Conservation (phyloP, 1,140 invertebrate genomes). For the Monochamus saltuarius region DNA sequence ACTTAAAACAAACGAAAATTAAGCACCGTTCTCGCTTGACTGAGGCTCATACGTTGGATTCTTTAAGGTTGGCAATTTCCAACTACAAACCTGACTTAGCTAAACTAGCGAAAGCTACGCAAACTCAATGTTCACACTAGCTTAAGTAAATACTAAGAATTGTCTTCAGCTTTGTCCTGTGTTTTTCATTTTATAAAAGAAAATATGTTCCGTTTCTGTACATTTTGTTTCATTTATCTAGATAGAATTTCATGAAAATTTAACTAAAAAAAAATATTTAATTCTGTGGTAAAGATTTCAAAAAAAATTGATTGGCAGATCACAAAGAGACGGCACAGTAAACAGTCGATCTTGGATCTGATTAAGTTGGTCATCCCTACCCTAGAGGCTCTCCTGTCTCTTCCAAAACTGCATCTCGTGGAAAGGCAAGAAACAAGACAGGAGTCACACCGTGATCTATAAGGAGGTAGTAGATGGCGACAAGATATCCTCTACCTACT, state of each 20-base stretch:
- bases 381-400: too few relatives aligned
- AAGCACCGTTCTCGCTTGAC: conserved; percentile 17
- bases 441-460: too few relatives aligned
- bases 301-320: conserved; percentile 4
- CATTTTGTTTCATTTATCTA: too few relatives aligned
- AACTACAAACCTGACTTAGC: background rate
- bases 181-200: background rate
- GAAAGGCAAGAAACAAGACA: too few relatives aligned
- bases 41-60: conserved; percentile 23
- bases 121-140: conserved; percentile 9
- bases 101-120: background rate
- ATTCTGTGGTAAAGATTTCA: conserved; percentile 2
- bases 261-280: too few relatives aligned
- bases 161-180: background rate
- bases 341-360: background rate
- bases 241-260: too few relatives aligned
- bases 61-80: conserved; percentile 5
- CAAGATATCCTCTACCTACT: too few relatives aligned
- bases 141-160: conserved; percentile 2
- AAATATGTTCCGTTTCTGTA: conserved; percentile 1
- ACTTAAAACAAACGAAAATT: conserved; percentile 1
- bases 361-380: background rate
- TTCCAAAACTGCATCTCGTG: too few relatives aligned
- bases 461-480: too few relatives aligned
- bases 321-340: background rate